phyloP scores from a whole-genome alignment of 2,888 invertebrate species.

The Acronicta alni region DNA sequence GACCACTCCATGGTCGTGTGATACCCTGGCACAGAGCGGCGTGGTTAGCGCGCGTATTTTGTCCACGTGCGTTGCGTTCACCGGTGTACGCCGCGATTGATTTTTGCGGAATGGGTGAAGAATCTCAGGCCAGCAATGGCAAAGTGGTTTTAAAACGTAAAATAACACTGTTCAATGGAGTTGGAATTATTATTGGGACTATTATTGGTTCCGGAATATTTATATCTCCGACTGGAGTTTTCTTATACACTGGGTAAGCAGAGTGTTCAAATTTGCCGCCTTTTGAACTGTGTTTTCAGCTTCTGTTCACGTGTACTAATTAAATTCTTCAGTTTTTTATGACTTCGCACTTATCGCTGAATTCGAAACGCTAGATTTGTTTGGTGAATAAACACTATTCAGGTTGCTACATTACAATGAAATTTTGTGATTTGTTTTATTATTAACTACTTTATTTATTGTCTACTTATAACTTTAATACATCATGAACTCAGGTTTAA shows the following conservation, averaged over 20 bases:
- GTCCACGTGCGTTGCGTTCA: constrained; percentile 79
- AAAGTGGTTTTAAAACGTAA: constrained; percentile 93
- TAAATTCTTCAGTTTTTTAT: constrained; percentile 41
- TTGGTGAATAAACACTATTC: constrained; percentile 36
- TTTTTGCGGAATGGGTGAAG: constrained; percentile 87
- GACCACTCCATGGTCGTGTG: constrained; percentile 58
- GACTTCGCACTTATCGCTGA: constrained; percentile 50
- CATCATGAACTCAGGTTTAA: no score
- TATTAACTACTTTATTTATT: not conserved
- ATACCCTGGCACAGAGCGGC: constrained; percentile 44
- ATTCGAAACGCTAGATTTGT: constrained; percentile 47
- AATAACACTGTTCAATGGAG: constrained; percentile 95
- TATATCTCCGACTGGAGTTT: constrained; percentile 96
- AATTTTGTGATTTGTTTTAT: not conserved
- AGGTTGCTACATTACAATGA: constrained; percentile 11
- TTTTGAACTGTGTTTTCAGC: constrained; percentile 41
- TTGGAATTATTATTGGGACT: constrained; percentile 96
- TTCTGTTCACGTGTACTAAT: constrained; percentile 36
- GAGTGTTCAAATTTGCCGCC: constrained; percentile 69
- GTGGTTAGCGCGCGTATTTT: constrained; percentile 56
- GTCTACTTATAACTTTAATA: no score
- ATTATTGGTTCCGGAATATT: constrained; percentile 98
- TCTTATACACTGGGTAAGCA: constrained; percentile 90
- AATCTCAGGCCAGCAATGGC: constrained; percentile 80
- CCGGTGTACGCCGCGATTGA: constrained; percentile 79